Evolutionary conservation across 2,888 invertebrate species (phyloP), one percentile per base, ranked within the genome.

Genomic region (Alentia gelatinosa): DNA sequence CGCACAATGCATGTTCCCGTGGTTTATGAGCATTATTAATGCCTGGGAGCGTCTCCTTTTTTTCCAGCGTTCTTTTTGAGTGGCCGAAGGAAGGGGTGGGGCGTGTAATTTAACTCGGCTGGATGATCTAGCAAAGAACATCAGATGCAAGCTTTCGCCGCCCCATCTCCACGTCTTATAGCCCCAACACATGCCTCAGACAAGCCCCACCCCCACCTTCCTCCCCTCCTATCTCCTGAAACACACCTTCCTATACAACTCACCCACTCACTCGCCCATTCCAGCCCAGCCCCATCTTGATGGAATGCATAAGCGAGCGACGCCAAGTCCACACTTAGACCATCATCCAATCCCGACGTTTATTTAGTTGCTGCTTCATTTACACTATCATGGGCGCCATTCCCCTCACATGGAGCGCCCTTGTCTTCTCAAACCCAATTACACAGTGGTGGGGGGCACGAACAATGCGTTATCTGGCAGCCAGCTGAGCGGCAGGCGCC

Each of bases 381-480:
- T 68, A 68, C 68, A 68, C 68, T 68, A 68, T 68, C 68, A 26
- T 9, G 33, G 68, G 1, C 68, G 26, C 26, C 68, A 68, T 68
- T 68, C 68, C 26, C 33, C 68, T 68, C 68, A 68, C 68, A 68
- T 68, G 26, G 68, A 68, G 68, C 33, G 30, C 30, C 68, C 68
- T 68, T 68, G 68, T 68, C 68, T 68, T 68, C 68, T 68, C 39
- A 83, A 83, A 83, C 83, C 83, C 83, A 83, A 83, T 83, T 83
- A 83, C 83, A 83, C 83, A 83, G 40, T 19, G 30, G 4, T 40
- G 1, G 35, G 83, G 39, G 83, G 26, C 40, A 7, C 40, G 35
- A 83, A 83, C 83, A 83, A 83, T 83, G 39, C 83, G 12, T 83
- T 83, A 83, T 83, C 83, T 83, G 1, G n/a, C 39, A 15, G 40